A percentile compares a stretch with the other conserved stretches of the same genome.
Conservation (phyloP, 2,888 invertebrate genomes). For the Rhagonycha lutea region DNA sequence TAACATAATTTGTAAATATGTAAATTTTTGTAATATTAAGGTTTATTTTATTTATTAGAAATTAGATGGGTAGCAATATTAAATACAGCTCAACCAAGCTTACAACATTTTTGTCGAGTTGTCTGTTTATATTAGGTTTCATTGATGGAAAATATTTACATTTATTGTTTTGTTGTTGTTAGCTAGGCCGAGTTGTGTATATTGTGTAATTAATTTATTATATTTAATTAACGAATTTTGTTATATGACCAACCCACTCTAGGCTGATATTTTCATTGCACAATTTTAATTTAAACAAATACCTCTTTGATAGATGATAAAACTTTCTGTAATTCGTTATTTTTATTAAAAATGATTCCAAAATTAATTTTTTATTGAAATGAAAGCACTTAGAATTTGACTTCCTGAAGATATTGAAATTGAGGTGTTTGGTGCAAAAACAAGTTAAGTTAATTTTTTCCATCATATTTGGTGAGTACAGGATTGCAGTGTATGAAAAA, state of each 20-base stretch:
- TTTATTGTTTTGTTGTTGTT: background rate
- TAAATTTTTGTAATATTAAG: background rate
- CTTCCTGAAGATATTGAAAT: no score
- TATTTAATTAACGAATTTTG: background rate
- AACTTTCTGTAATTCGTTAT: no score
- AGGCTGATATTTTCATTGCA: background rate
- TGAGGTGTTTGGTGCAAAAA: no score
- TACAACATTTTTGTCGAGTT: background rate
- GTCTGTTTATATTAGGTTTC: background rate
- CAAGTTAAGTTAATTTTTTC: no score
- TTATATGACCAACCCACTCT: background rate
- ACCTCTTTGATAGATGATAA: background rate
- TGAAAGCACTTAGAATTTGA: no score
- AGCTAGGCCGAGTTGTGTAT: background rate
- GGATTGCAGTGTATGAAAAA: no score
- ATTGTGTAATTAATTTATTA: no score
- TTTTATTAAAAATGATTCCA: no score
- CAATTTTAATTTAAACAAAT: background rate
- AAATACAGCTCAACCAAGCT: background rate
- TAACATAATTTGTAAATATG: background rate
- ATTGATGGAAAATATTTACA: background rate
- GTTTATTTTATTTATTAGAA: background rate
- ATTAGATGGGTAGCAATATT: background rate
- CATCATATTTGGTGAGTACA: no score
- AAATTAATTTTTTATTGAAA: no score